Evolutionary conservation across 2,113 vertebrate genomes (phyloP).

Genomic region (Lasiurus borealis): DNA sequence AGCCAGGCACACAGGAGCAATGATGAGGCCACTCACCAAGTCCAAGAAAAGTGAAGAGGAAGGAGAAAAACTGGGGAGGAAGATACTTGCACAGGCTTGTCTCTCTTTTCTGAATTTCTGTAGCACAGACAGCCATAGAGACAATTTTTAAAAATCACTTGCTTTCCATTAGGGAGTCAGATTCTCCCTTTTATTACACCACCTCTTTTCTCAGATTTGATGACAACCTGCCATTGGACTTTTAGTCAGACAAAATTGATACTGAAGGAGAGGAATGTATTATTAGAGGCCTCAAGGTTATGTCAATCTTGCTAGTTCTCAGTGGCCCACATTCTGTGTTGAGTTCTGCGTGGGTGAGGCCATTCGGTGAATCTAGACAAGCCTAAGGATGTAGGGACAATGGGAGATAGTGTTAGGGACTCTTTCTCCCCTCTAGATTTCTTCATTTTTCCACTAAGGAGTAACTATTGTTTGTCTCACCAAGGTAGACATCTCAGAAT

Average conservation of each 20-base stretch:
- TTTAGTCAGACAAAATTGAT: constrained; percentile 29
- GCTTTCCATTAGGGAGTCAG: not conserved
- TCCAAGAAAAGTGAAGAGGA: not conserved
- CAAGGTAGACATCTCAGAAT: not conserved
- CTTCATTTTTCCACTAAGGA: not conserved
- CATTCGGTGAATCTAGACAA: not conserved
- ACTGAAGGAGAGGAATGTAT: constrained; percentile 25
- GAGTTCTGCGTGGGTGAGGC: not conserved
- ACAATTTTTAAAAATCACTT: not conserved
- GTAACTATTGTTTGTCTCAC: not conserved
- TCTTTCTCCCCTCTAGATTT: not conserved
- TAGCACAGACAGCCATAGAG: not conserved
- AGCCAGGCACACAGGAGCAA: not conserved
- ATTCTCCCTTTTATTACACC: not conserved
- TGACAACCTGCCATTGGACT: not conserved
- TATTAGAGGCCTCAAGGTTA: constrained; percentile 1
- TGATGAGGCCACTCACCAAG: not conserved
- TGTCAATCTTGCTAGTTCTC: not conserved
- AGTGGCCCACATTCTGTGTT: not conserved
- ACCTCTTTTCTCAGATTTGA: not conserved
- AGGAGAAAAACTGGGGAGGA: not conserved
- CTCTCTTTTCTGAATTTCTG: not conserved
- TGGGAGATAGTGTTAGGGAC: not conserved
- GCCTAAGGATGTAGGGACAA: accelerated
- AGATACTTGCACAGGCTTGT: not conserved